Evolutionary conservation across 2,113 vertebrate genomes (phyloP).

Genomic region (Mugil cephalus): DNA sequence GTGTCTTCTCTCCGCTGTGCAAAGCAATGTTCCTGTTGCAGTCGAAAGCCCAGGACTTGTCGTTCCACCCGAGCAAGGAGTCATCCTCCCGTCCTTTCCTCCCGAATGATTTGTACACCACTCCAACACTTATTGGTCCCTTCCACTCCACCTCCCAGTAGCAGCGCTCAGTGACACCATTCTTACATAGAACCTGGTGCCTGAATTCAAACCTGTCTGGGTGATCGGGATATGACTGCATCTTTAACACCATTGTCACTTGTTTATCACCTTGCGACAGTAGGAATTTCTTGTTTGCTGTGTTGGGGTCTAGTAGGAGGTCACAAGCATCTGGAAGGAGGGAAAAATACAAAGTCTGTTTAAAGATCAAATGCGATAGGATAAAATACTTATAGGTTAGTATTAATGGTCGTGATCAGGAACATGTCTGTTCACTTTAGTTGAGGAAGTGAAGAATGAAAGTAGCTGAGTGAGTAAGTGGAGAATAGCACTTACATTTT

Average conservation of each 20-base stretch:
- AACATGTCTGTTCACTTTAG: no score
- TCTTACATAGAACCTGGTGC: conserved; percentile 10
- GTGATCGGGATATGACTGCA: neutral
- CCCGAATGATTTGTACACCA: neutral
- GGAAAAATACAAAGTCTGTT: neutral
- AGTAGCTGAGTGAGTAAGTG: no score
- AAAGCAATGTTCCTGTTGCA: neutral
- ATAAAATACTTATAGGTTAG: no score
- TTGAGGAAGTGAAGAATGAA: no score
- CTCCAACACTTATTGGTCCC: neutral
- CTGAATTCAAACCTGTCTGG: conserved; percentile 6
- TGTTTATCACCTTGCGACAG: neutral
- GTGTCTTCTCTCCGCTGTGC: neutral
- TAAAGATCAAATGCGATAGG: no score
- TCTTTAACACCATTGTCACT: neutral
- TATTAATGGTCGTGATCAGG: no score
- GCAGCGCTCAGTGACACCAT: conserved; percentile 15
- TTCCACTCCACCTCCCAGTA: conserved; percentile 21
- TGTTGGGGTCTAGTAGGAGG: conserved; percentile 20
- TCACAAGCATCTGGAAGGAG: conserved; percentile 15
- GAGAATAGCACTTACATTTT: conserved; percentile 7
- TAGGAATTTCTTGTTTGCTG: neutral
- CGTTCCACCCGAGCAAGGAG: neutral
- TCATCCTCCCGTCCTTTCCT: neutral
- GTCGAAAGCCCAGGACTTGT: conserved; percentile 11